These are phyloP conservation scores for Coleophora deauratella DNA, from an alignment of 2,888 invertebrate genomes.

Conservation along the genomic window DNA sequence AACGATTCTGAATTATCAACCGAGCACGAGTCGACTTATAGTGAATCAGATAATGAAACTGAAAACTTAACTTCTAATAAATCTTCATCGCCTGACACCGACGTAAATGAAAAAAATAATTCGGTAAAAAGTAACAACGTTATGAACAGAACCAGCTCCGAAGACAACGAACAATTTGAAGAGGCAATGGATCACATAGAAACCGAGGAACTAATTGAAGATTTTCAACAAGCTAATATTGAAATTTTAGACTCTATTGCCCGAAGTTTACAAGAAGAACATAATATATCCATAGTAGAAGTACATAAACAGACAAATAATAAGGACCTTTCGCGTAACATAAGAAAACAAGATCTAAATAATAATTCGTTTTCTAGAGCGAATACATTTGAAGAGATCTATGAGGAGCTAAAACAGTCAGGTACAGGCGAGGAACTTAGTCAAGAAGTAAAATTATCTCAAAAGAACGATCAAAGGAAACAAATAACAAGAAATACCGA, in stretches of 20 bases:
- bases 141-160: slow-evolving; percentile 36
- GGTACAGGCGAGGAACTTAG: slow-evolving; percentile 6
- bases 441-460: background rate
- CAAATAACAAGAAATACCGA: background rate
- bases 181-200: slow-evolving; percentile 65
- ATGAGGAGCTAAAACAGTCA: slow-evolving; percentile 40
- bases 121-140: slow-evolving; percentile 15
- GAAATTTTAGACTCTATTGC: slow-evolving; percentile 63
- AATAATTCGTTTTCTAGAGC: slow-evolving; percentile 49
- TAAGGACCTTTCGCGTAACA: background rate
- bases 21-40: slow-evolving; percentile 65
- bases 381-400: slow-evolving; percentile 63
- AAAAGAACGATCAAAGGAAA: background rate
- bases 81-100: slow-evolving; percentile 35
- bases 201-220: slow-evolving; percentile 36
- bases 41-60: slow-evolving; percentile 51
- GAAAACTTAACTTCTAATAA: slow-evolving; percentile 51
- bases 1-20: slow-evolving; percentile 36
- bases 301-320: background rate
- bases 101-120: slow-evolving; percentile 19
- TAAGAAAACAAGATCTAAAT: slow-evolving; percentile 39
- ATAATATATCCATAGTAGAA: slow-evolving; percentile 35
- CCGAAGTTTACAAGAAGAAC: slow-evolving; percentile 56
- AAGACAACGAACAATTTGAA: slow-evolving; percentile 65
- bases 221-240: slow-evolving; percentile 55